Evolutionary conservation across 23 tunicate genomes (phyloP), one percentile per base, ranked within the genome.

Genomic region (Ciona savignyi): DNA sequence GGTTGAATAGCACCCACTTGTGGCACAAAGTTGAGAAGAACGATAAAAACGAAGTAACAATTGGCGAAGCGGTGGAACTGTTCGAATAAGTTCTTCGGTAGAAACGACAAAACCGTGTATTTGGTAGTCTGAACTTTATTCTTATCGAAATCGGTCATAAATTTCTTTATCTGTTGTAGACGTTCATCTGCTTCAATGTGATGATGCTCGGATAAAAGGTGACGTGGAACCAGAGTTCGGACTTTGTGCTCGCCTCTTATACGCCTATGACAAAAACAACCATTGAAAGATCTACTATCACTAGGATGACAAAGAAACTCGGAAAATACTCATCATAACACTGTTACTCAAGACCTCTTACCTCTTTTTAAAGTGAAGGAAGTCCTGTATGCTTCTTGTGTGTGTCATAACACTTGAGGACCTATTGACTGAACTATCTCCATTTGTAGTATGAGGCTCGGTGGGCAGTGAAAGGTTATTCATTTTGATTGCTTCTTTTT

Each of bases 21-120:
- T 9, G 99, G 99, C 25, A 85, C 87, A 72, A 95, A 95, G 74
- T 95, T 95, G 3, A 95, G 70, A 27, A 95, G 51, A 34, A 85
- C 61, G 4, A 88, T 89, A 71, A 95, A 88, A 25, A 95, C 99
- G 65, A 95, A 95, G 75, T 88, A 91, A 64, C 87, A 81, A 51
- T 95, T 95, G 62, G 99, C 99, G 70, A 95, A 95, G 25, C 99
- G 92, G 66, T 95, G 99, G 67, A 95, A 95, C 71, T 95, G 99
- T 72, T 88, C 89, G 63, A 95, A 95, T 21, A 95, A 75, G 68
- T 95, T 95, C 64, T 88, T 83, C 51, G 93, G 93, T 33, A 88
- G 6, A 71, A 95, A 95, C 20, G 99, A 87, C 32, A 95, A 81
- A 30, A 78, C 63, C 11, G 95, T 95, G 81, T 95, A 95, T 66